Base-by-base conservation (phyloP, 2,113 vertebrate genomes). In the Microtus montanus region DNA sequence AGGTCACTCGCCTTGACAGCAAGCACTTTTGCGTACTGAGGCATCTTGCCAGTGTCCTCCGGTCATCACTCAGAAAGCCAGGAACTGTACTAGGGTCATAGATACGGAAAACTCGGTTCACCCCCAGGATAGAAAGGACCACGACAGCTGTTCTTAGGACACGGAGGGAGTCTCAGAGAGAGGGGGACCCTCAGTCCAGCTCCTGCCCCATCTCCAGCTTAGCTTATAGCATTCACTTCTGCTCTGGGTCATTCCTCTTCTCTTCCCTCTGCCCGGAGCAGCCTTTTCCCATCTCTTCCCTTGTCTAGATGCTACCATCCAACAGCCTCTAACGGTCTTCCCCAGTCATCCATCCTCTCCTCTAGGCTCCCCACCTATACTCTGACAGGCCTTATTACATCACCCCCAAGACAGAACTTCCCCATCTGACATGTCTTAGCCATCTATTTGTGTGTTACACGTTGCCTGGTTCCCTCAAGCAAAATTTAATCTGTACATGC, bases 121-220 rank as follows among this genome's bases (percentile, higher is more conserved):
- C 10, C 35, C 3, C 35, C 30, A 33, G 4, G 3, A 1, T 11
- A 20, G 41, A 87, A 61, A 80, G 41, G 49, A 71, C 75, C 54
- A 7, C 7, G 47, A 49, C n/a, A 35, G 47, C 44, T 68, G 19
- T 64, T 74, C 47, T 20, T 3, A 19, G 52, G 58, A 10, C 41
- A 8, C 1, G 0, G 2, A 28, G 26, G 41, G 47, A 11, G 30
- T 15, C 2, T 9, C 3, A 30, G 71, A 49, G 5, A 44, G 15
- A 24, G 11, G 14, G 26, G 15, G 61, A 26, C 12, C 2, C 7
- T 58, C 22, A 49, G 13, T 4, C 49, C 5, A 49, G 35, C 54
- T 47, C 24, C 47, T 8, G 9, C 22, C 26, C 2, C 33, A 47
- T 12, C 44, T 47, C 77, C 33, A 22, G 44, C 38, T 49, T 20